Percentiles rank a stretch among this genome's conserved stretches.
phyloP scores from a whole-genome alignment of 2,113 vertebrate species.

The Odocoileus hemionus region DNA sequence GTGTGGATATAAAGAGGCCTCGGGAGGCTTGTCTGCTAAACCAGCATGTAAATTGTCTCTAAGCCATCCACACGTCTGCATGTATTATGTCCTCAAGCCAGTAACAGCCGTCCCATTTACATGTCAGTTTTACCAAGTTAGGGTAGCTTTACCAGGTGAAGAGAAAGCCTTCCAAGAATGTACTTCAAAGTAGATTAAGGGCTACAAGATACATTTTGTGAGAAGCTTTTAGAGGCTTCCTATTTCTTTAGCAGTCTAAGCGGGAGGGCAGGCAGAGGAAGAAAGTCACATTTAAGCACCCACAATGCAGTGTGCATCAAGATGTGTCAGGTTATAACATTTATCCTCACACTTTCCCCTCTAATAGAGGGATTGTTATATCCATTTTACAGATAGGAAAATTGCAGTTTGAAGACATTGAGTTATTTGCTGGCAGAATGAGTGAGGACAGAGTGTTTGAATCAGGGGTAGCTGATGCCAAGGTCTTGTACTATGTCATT shows the following conservation, averaged over 20 bases:
- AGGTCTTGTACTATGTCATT: background rate
- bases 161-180: conserved; percentile 14
- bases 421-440: background rate
- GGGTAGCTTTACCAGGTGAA: conserved; percentile 25
- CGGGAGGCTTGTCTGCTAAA: conserved; percentile 47
- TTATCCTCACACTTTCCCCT: background rate
- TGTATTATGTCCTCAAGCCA: conserved; percentile 36
- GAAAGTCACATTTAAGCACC: background rate
- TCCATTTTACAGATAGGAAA: background rate
- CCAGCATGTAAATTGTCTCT: conserved; percentile 47
- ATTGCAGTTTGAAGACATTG: background rate
- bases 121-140: conserved; percentile 22
- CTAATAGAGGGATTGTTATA: background rate
- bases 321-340: background rate
- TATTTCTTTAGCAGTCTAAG: background rate
- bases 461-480: background rate
- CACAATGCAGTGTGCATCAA: background rate
- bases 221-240: background rate
- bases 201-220: background rate
- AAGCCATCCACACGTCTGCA: conserved; percentile 42
- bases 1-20: conserved; percentile 64
- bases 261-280: background rate
- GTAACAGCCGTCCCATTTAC: background rate
- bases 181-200: background rate
- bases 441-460: background rate